Conservation (phyloP, 2,797 vertebrate species). For the Typhlichthys subterraneus region DNA sequence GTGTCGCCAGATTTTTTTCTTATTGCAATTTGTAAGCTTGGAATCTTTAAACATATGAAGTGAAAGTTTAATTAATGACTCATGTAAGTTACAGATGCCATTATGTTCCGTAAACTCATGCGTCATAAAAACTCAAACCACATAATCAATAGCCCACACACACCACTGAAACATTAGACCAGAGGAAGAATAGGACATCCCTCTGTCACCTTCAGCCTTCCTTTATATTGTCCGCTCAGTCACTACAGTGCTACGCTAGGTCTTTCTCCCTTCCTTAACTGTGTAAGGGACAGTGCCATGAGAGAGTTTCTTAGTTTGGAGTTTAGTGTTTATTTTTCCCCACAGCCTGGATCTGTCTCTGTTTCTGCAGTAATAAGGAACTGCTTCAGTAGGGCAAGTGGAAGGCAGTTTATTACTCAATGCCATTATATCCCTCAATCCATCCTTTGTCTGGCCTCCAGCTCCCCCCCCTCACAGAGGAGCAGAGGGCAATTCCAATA, state of each 20-base stretch:
- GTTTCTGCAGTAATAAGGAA: neutral
- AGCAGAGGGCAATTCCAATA: slow-evolving; percentile 64
- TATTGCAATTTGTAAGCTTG: no score
- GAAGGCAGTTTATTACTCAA: neutral
- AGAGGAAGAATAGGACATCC: slow-evolving; percentile 19
- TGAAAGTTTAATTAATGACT: neutral
- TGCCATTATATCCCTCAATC: slow-evolving; percentile 4
- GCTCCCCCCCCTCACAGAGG: slow-evolving; percentile 13
- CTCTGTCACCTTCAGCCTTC: slow-evolving; percentile 37
- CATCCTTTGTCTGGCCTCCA: neutral
- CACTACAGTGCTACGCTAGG: slow-evolving; percentile 10
- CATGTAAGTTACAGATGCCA: neutral
- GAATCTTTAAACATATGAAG: no score
- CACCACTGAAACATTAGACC: slow-evolving; percentile 45
- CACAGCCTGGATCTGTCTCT: neutral
- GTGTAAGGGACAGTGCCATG: neutral
- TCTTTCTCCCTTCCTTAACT: neutral
- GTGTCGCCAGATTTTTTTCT: no score
- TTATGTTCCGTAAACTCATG: neutral
- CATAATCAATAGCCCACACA: slow-evolving; percentile 43
- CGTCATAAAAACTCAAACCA: neutral
- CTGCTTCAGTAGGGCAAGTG: neutral
- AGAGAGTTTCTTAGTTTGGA: neutral
- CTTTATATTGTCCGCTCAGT: slow-evolving; percentile 36
- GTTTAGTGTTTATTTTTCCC: neutral